Evolutionary conservation across 2,113 vertebrate species (phyloP).

Genomic region (Tragelaphus strepsiceros): DNA sequence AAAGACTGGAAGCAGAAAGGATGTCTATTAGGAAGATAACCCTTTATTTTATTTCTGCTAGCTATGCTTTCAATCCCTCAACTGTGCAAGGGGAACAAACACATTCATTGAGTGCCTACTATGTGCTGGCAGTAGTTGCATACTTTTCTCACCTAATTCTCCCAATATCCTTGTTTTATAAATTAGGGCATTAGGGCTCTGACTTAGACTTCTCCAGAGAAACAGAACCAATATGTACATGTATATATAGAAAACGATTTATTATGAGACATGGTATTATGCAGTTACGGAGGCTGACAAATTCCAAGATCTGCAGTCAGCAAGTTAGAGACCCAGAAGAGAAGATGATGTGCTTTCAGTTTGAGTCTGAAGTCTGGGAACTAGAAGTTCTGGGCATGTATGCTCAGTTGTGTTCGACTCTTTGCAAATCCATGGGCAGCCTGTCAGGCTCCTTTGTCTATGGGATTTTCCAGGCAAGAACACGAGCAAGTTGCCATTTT

Average conservation of each 20-base stretch:
- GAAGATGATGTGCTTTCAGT: background rate
- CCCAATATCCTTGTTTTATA: background rate
- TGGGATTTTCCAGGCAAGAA: background rate
- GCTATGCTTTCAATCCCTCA: constrained; percentile 19
- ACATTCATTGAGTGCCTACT: constrained; percentile 15
- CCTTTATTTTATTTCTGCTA: constrained; percentile 37
- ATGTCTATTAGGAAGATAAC: constrained; percentile 56
- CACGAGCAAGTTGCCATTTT: background rate
- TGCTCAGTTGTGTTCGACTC: background rate
- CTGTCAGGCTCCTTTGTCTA: background rate
- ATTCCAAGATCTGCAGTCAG: background rate
- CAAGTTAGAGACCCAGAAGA: background rate
- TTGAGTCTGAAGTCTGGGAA: background rate
- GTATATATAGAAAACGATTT: background rate
- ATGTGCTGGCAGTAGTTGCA: background rate
- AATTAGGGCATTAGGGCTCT: background rate
- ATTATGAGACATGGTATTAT: background rate
- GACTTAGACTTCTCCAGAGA: background rate
- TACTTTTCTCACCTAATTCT: background rate
- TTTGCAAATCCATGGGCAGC: background rate
- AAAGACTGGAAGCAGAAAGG: constrained; percentile 64
- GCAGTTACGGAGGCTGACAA: background rate
- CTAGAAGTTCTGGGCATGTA: background rate
- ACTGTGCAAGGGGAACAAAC: background rate
- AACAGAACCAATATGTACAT: background rate